Evolutionary conservation across 2,888 invertebrate genomes (phyloP).

Genomic region (Hirtodrosophila alboralis): DNA sequence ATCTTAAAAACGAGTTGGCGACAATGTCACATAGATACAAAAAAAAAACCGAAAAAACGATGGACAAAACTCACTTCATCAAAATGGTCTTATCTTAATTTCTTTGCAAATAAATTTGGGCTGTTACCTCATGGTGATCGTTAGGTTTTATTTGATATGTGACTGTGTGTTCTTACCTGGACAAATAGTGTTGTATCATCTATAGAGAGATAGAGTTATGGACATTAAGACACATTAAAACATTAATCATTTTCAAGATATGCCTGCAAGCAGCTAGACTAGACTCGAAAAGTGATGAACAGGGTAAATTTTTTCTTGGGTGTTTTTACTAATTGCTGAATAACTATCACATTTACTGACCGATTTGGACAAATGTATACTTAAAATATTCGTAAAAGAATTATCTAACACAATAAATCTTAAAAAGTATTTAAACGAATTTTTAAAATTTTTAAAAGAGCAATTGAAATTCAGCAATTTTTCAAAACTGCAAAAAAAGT

Average conservation of each 20-base stretch:
- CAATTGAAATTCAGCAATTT: too few relatives aligned
- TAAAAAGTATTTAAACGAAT: too few relatives aligned
- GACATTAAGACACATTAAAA: slow-evolving; percentile 5
- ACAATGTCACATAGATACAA: slow-evolving; percentile 37
- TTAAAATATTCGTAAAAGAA: too few relatives aligned
- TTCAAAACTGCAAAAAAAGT: too few relatives aligned
- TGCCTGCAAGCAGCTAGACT: slow-evolving; percentile 1
- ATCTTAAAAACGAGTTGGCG: slow-evolving; percentile 3
- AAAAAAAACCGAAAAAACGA: slow-evolving; percentile 10
- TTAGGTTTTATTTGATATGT: slow-evolving; percentile 30
- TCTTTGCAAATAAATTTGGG: slow-evolving; percentile 63
- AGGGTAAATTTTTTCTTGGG: too few relatives aligned
- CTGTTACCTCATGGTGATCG: slow-evolving; percentile 36
- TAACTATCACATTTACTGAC: too few relatives aligned
- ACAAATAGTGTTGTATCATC: slow-evolving; percentile 38
- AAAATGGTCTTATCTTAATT: slow-evolving; percentile 51
- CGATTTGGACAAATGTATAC: too few relatives aligned
- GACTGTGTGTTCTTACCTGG: slow-evolving; percentile 7
- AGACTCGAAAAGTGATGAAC: too few relatives aligned
- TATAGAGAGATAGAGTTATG: not conserved
- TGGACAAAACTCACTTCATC: not conserved
- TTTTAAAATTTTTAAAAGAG: too few relatives aligned
- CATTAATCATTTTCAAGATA: slow-evolving; percentile 43
- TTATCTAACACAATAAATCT: too few relatives aligned
- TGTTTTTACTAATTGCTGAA: too few relatives aligned